Evolutionary conservation across 2,888 invertebrate genomes (phyloP).

Genomic region (Boloria euphrosyne): DNA sequence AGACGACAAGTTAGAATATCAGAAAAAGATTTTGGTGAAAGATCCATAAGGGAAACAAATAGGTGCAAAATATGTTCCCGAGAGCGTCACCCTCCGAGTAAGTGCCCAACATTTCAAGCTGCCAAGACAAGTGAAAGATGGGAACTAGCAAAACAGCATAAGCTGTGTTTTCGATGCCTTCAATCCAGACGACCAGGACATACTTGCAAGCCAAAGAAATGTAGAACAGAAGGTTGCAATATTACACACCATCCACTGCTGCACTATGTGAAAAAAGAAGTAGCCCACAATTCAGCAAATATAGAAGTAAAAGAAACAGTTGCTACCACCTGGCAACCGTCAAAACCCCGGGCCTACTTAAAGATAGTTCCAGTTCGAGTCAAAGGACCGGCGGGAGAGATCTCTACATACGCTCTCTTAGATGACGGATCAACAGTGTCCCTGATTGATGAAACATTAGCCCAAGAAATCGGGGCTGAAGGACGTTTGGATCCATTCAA

Average conservation of each 20-base stretch:
- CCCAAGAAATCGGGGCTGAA: neutral
- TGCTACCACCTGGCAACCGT: neutral
- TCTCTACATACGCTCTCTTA: neutral
- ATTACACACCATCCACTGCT: neutral
- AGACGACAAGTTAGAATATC: neutral
- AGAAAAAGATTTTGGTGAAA: neutral
- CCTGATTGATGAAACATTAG: neutral
- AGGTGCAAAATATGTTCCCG: neutral
- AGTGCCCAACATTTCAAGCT: neutral
- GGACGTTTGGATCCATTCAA: conserved; percentile 1
- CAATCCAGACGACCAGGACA: neutral
- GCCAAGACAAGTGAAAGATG: neutral
- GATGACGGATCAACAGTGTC: neutral
- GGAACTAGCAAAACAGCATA: neutral
- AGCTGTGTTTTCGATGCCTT: neutral
- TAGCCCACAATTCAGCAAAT: neutral
- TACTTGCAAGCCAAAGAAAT: neutral
- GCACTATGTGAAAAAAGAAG: neutral
- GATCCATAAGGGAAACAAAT: neutral
- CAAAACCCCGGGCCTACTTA: neutral
- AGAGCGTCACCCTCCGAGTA: neutral
- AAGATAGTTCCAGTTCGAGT: neutral
- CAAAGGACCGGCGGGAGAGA: conserved; percentile 1
- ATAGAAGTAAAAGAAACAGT: neutral
- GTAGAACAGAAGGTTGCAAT: neutral